A percentile compares a stretch with the other conserved stretches of the same genome.
Evolutionary conservation across 2,797 vertebrate genomes (phyloP).

Genomic region (Nasua narica): DNA sequence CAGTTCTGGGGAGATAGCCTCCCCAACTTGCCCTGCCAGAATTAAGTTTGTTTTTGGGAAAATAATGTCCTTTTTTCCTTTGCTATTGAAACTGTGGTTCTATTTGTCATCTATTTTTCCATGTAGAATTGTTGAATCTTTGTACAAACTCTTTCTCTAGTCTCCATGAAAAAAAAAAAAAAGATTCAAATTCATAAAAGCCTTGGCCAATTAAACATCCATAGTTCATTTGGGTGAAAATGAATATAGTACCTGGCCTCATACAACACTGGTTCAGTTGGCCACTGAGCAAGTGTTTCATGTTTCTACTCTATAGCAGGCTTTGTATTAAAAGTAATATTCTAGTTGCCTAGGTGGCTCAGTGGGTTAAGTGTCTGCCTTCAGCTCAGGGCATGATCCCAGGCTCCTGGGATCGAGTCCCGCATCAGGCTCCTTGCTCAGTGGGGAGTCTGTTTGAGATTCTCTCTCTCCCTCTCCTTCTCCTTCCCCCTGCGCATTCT

Average conservation of each 20-base stretch:
- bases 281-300: neutral
- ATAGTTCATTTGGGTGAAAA: neutral
- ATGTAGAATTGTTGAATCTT: neutral
- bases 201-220: neutral
- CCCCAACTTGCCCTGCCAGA: neutral
- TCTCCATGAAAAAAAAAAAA: neutral
- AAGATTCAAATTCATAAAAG: neutral
- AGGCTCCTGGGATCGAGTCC: neutral
- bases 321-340: neutral
- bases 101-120: neutral
- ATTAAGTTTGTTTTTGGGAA: neutral
- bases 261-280: neutral
- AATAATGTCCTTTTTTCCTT: neutral
- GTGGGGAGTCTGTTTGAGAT: neutral
- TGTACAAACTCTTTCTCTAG: neutral
- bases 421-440: neutral
- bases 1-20: neutral
- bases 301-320: neutral
- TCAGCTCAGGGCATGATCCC: neutral
- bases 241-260: neutral
- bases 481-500: neutral
- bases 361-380: neutral
- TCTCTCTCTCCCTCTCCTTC: neutral
- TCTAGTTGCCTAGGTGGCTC: neutral
- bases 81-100: neutral